These are phyloP conservation scores for Temnothorax unifasciatus DNA, from an alignment of 2,888 invertebrate species.

Conservation along the genomic window DNA sequence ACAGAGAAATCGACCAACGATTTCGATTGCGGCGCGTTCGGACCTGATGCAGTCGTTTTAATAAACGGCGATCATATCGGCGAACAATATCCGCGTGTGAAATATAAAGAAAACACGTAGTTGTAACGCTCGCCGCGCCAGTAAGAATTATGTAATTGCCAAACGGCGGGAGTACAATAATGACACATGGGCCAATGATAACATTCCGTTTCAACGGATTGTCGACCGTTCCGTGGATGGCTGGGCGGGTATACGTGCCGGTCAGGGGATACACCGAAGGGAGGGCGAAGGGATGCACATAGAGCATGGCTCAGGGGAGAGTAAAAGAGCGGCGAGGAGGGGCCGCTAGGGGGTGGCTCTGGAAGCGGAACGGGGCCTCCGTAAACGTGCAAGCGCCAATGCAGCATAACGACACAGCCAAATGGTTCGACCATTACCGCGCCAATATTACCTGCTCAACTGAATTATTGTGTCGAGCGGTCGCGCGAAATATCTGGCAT, in stretches of 20 bases:
- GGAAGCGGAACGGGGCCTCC: slow-evolving; percentile 76
- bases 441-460: slow-evolving; percentile 83
- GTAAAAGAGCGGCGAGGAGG: slow-evolving; percentile 62
- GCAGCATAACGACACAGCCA: slow-evolving; percentile 81
- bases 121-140: slow-evolving; percentile 36
- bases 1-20: slow-evolving; percentile 31
- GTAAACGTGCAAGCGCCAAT: slow-evolving; percentile 81
- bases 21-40: slow-evolving; percentile 48
- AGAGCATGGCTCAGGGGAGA: slow-evolving; percentile 57
- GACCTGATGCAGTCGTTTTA: slow-evolving; percentile 52
- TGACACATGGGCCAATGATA: slow-evolving; percentile 80
- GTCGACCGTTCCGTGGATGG: slow-evolving; percentile 65
- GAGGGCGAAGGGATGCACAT: slow-evolving; percentile 32
- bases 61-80: slow-evolving; percentile 65
- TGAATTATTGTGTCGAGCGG: slow-evolving; percentile 83
- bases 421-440: slow-evolving; percentile 81
- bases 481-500: slow-evolving; percentile 82
- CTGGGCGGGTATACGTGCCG: slow-evolving; percentile 48
- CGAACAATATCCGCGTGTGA: slow-evolving; percentile 40
- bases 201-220: slow-evolving; percentile 78
- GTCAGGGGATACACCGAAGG: slow-evolving; percentile 34
- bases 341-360: slow-evolving; percentile 70
- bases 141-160: slow-evolving; percentile 80
- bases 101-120: slow-evolving; percentile 63
- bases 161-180: slow-evolving; percentile 75